Conservation (phyloP, 1,140 invertebrate species). For the Nomia melanderi region DNA sequence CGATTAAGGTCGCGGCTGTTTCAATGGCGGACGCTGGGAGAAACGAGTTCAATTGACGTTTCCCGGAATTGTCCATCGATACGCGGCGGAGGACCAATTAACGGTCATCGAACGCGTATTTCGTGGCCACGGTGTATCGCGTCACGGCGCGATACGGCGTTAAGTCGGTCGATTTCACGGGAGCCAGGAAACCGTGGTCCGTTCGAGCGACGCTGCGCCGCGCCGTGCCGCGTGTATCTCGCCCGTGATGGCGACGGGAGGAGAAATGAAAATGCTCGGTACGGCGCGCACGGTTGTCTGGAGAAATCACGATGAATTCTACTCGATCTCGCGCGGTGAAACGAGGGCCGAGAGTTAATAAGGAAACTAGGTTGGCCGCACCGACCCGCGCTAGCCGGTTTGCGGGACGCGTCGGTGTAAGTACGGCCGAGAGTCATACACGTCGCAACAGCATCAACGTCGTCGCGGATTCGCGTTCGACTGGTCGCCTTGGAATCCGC, state of each 20-base stretch:
- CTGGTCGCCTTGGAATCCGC: background rate
- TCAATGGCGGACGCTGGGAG: too few species aligned
- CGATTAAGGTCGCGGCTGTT: too few species aligned
- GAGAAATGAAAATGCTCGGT: conserved; percentile 21
- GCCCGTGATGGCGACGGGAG: conserved; percentile 29
- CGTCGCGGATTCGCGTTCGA: background rate
- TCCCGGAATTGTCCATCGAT: too few species aligned
- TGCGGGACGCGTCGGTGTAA: conserved; percentile 44
- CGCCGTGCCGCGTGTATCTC: background rate
- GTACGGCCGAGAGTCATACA: background rate
- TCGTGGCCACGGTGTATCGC: too few species aligned
- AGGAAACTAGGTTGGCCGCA: conserved; percentile 66
- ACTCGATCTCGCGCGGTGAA: conserved; percentile 42
- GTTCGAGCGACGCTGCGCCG: too few species aligned
- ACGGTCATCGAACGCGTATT: too few species aligned
- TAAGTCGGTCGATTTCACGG: conserved; percentile 45
- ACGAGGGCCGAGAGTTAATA: conserved; percentile 57
- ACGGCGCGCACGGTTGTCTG: background rate
- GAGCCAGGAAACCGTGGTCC: conserved; percentile 14
- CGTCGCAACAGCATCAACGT: conserved; percentile 6
- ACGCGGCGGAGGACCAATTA: too few species aligned
- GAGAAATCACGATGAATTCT: conserved; percentile 56
- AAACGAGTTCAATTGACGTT: too few species aligned
- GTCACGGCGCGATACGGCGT: background rate
- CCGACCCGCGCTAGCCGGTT: conserved; percentile 44